Percentiles rank a stretch among this genome's conserved stretches.
Evolutionary conservation across 2,113 vertebrate species (phyloP).

Genomic region (Pseudopipra pipra): DNA sequence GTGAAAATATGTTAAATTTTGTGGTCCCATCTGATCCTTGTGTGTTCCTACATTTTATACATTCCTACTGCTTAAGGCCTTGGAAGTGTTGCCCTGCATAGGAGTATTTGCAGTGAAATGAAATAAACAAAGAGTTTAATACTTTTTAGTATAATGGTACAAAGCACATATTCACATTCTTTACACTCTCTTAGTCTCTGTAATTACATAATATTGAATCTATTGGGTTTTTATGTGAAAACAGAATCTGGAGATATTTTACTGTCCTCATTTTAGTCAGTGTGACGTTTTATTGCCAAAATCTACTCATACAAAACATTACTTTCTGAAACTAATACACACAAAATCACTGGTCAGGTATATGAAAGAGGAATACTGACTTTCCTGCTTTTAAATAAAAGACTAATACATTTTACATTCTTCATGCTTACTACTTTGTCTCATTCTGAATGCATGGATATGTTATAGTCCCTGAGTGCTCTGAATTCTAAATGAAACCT

Average conservation of each 20-base stretch:
- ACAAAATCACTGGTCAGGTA: slow-evolving; percentile 40
- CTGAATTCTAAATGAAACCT: slow-evolving; percentile 40
- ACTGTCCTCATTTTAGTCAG: neutral
- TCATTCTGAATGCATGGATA: slow-evolving; percentile 6
- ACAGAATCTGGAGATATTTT: slow-evolving; percentile 21
- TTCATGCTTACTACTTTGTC: slow-evolving; percentile 25
- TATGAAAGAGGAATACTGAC: neutral
- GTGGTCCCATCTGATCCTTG: neutral
- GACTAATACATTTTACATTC: slow-evolving; percentile 29
- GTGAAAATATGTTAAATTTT: neutral
- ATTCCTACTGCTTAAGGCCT: neutral
- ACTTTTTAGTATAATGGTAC: neutral
- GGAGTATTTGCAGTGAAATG: neutral
- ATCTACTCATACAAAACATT: slow-evolving; percentile 19
- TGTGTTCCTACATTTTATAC: neutral
- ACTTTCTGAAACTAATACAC: slow-evolving; percentile 38
- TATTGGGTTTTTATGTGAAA: slow-evolving; percentile 38
- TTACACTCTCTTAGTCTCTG: slow-evolving; percentile 11
- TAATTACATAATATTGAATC: slow-evolving; percentile 32
- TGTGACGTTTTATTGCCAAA: slow-evolving; percentile 51
- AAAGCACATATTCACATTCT: slow-evolving; percentile 6
- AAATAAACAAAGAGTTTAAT: neutral
- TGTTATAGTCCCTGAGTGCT: neutral
- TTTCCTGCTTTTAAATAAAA: slow-evolving; percentile 29
- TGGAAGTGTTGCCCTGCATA: neutral